phyloP scores from a whole-genome alignment of 2,888 invertebrate genomes.

The Cosmorhoe ocellata region DNA sequence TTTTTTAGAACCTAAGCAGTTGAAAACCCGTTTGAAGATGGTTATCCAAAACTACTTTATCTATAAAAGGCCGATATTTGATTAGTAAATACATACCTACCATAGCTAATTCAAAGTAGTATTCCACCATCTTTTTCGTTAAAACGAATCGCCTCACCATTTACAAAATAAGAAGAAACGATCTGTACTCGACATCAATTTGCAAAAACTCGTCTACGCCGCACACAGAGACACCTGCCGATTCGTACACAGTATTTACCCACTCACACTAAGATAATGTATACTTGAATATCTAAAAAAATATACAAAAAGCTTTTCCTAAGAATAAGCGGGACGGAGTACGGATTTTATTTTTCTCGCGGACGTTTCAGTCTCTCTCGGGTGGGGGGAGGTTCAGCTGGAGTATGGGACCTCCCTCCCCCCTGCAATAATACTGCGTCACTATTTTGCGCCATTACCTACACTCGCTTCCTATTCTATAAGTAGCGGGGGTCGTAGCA shows the following conservation, averaged over 20 bases:
- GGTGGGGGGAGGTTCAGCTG: slow-evolving; percentile 49
- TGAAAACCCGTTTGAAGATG: too few relatives aligned
- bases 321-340: slow-evolving; percentile 81
- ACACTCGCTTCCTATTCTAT: slow-evolving; percentile 83
- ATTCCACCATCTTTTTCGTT: background rate
- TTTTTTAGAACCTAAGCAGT: too few relatives aligned
- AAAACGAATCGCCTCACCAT: slow-evolving; percentile 16
- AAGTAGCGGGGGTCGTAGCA: slow-evolving; percentile 71
- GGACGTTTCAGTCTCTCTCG: slow-evolving; percentile 81
- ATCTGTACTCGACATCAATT: slow-evolving; percentile 46
- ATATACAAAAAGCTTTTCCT: slow-evolving; percentile 77
- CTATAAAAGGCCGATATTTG: too few relatives aligned
- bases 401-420: slow-evolving; percentile 60
- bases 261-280: slow-evolving; percentile 60
- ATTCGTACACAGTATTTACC: slow-evolving; percentile 57
- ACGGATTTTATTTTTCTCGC: slow-evolving; percentile 82
- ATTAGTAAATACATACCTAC: too few relatives aligned
- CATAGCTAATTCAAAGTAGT: too few relatives aligned
- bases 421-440: slow-evolving; percentile 83
- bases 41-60: too few relatives aligned
- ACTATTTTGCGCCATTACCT: slow-evolving; percentile 84
- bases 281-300: slow-evolving; percentile 66
- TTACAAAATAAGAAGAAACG: slow-evolving; percentile 33
- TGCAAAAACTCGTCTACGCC: slow-evolving; percentile 50
- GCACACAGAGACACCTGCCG: slow-evolving; percentile 47